A percentile compares a stretch with the other conserved stretches of the same genome.
Evolutionary conservation across 2,888 invertebrate species (phyloP).

Genomic region (Luperina testacea): DNA sequence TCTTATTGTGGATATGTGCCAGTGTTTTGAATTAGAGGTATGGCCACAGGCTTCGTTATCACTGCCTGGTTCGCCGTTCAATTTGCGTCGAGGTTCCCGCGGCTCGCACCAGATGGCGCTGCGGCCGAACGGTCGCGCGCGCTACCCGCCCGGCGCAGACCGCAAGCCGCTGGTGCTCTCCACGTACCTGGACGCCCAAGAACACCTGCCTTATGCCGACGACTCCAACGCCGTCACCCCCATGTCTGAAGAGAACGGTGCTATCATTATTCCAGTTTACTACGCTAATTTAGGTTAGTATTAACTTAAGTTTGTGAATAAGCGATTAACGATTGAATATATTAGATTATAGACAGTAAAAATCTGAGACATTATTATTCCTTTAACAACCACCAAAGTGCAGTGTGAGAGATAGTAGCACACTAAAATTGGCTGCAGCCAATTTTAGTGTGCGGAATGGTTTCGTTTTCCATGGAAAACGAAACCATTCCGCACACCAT

Average conservation of each 20-base stretch:
- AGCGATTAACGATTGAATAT: background rate
- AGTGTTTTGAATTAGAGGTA: slow-evolving; percentile 68
- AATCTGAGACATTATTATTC: background rate
- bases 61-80: slow-evolving; percentile 99
- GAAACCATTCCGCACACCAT: background rate
- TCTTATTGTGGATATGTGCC: slow-evolving; percentile 42
- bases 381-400: background rate
- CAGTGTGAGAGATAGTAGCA: background rate
- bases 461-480: no score
- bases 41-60: slow-evolving; percentile 96
- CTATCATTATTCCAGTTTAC: slow-evolving; percentile 97
- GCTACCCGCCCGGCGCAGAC: slow-evolving; percentile 95
- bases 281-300: slow-evolving; percentile 94
- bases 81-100: slow-evolving; percentile 96
- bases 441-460: no score
- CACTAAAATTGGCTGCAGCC: background rate
- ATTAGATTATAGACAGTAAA: background rate
- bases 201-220: slow-evolving; percentile 98
- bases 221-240: slow-evolving; percentile 99
- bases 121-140: slow-evolving; percentile 94
- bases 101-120: slow-evolving; percentile 98
- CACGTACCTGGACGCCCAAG: slow-evolving; percentile 98
- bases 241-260: slow-evolving; percentile 99
- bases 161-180: slow-evolving; percentile 98
- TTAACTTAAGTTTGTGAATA: background rate